Evolutionary conservation across 2,113 vertebrate genomes (phyloP).

Genomic region (Polypterus senegalus): DNA sequence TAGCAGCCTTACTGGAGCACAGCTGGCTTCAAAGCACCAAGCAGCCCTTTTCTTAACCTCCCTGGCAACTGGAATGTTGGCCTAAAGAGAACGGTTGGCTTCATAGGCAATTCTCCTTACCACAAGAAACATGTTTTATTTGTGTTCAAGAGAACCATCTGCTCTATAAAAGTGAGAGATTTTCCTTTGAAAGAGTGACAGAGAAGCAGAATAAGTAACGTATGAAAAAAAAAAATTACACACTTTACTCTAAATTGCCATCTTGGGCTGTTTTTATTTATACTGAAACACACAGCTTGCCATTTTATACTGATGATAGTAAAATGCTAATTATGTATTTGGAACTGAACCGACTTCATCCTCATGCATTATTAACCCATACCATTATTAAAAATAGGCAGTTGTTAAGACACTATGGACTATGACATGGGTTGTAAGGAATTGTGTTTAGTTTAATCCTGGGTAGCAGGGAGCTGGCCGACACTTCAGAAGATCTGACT

Average conservation of each 20-base stretch:
- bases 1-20: constrained; percentile 11
- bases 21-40: constrained; percentile 13
- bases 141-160: not conserved
- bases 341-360: not conserved
- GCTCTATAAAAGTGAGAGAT: no score
- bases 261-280: not conserved
- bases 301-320: not conserved
- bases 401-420: no score
- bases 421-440: no score
- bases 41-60: not conserved
- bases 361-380: not conserved
- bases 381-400: no score
- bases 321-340: not conserved
- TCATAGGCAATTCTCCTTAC: constrained; percentile 3
- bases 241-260: not conserved
- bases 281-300: not conserved
- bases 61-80: not conserved
- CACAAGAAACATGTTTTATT: constrained; percentile 2
- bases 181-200: no score
- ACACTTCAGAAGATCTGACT: no score
- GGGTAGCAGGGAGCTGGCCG: no score
- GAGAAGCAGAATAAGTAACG: no score
- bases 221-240: not conserved
- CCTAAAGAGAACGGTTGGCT: not conserved
- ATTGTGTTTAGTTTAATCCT: no score